A percentile compares a stretch with the other conserved stretches of the same genome.
These are phyloP conservation scores for Amphimallon solstitiale DNA, from an alignment of 2,888 invertebrate species.

Conservation along the genomic window DNA sequence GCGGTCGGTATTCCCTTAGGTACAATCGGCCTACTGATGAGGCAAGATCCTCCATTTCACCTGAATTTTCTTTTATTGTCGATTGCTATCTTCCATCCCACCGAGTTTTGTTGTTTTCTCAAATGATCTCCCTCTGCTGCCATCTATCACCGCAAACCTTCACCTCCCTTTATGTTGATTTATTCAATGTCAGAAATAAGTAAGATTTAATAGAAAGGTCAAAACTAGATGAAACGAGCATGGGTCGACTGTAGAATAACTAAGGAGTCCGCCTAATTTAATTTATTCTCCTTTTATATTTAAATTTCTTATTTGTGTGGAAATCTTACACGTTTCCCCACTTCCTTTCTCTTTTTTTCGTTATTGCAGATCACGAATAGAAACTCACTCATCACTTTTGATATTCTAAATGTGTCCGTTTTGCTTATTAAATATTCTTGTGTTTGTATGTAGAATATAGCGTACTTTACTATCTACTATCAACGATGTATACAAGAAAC, in stretches of 20 bases:
- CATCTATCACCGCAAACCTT: conserved; percentile 29
- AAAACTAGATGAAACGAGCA: background rate
- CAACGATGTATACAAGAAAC: too few relatives aligned
- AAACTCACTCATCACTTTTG: conserved; percentile 2
- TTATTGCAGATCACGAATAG: background rate
- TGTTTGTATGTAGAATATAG: too few relatives aligned
- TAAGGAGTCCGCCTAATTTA: background rate
- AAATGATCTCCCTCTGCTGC: conserved; percentile 14
- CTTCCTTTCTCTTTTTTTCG: background rate
- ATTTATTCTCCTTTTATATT: conserved; percentile 7
- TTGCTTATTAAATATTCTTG: too few relatives aligned
- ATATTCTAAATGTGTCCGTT: background rate
- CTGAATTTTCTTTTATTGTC: conserved; percentile 34
- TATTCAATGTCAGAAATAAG: conserved; percentile 23
- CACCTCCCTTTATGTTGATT: conserved; percentile 7
- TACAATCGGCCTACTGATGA: conserved; percentile 27
- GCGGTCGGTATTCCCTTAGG: conserved; percentile 21
- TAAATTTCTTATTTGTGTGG: conserved; percentile 16
- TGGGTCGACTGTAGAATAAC: background rate
- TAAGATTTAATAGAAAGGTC: conserved; percentile 12
- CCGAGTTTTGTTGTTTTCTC: conserved; percentile 22
- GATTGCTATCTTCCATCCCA: conserved; percentile 29
- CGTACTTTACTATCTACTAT: too few relatives aligned
- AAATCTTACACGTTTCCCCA: background rate
- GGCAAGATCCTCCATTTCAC: conserved; percentile 27